phyloP scores from a whole-genome alignment of 2,888 invertebrate species.

The Rhopalosiphum nymphaeae region DNA sequence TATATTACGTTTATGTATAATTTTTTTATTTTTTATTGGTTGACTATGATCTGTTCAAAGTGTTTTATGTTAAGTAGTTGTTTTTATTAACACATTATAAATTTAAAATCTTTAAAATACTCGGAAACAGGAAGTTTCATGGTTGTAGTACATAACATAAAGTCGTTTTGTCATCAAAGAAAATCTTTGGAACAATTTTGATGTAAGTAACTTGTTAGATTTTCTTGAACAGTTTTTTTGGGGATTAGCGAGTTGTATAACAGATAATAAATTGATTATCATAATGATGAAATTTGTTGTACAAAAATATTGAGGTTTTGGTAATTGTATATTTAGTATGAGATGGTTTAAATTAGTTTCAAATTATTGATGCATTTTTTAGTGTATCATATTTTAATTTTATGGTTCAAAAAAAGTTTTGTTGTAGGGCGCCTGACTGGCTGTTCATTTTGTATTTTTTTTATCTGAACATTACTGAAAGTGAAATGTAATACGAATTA shows the following conservation, averaged over 20 bases:
- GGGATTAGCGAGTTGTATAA: not conserved
- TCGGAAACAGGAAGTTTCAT: not conserved
- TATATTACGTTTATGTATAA: not conserved
- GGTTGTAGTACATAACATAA: not conserved
- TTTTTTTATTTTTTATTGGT: not conserved
- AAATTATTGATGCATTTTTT: not conserved
- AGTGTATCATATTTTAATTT: not conserved
- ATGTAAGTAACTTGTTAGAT: not conserved
- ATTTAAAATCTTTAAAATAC: not conserved
- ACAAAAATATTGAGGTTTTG: not conserved
- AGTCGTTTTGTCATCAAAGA: not conserved
- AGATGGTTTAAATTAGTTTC: not conserved
- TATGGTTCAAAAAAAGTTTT: not conserved
- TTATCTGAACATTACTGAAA: not conserved
- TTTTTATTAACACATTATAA: not conserved
- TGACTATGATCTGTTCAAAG: not conserved
- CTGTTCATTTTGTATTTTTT: not conserved
- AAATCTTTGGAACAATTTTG: not conserved
- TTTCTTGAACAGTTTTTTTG: not conserved
- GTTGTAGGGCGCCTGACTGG: not conserved
- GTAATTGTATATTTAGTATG: not conserved
- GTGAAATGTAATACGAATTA: not conserved
- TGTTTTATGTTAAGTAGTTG: not conserved
- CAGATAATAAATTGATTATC: not conserved
- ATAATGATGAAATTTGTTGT: not conserved